These are phyloP conservation scores for Platycheirus albimanus DNA, from an alignment of 2,888 invertebrate species.

Conservation along the genomic window DNA sequence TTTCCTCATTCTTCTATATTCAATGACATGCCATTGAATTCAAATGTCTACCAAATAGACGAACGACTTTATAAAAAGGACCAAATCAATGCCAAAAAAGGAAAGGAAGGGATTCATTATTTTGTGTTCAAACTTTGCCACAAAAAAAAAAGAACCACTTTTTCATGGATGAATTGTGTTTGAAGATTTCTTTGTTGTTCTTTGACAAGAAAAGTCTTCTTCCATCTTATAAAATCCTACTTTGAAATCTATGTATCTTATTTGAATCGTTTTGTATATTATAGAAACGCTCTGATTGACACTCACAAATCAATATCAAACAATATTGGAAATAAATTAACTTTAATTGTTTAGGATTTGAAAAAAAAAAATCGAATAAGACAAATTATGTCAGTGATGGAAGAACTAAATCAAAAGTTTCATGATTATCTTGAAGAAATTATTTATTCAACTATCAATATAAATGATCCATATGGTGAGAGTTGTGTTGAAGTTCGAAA, in stretches of 20 bases:
- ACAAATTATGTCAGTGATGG: constrained; percentile 43
- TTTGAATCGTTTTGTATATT: constrained; percentile 2
- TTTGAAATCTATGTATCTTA: constrained; percentile 10
- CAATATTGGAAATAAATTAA: constrained; percentile 2
- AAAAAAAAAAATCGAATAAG: too few species aligned
- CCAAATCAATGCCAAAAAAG: background rate
- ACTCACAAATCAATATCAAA: constrained; percentile 15
- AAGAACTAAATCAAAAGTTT: constrained; percentile 64
- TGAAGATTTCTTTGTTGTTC: constrained; percentile 5
- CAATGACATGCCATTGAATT: constrained; percentile 23
- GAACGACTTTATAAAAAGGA: constrained; percentile 31
- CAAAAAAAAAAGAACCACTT: background rate
- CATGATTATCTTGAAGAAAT: constrained; percentile 61
- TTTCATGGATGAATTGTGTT: constrained; percentile 14
- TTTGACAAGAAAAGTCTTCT: background rate
- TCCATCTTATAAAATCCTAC: constrained; percentile 10
- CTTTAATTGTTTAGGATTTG: background rate
- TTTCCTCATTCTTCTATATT: constrained; percentile 3
- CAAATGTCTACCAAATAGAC: constrained; percentile 29
- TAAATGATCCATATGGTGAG: constrained; percentile 69
- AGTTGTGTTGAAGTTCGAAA: too few species aligned
- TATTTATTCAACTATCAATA: constrained; percentile 59
- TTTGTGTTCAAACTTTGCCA: constrained; percentile 14
- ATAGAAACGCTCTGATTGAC: constrained; percentile 12
- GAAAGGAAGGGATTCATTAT: constrained; percentile 19